Conservation (phyloP, 37 sponge, comb jelly and placozoan genomes). For the Hormiphora californensis region DNA sequence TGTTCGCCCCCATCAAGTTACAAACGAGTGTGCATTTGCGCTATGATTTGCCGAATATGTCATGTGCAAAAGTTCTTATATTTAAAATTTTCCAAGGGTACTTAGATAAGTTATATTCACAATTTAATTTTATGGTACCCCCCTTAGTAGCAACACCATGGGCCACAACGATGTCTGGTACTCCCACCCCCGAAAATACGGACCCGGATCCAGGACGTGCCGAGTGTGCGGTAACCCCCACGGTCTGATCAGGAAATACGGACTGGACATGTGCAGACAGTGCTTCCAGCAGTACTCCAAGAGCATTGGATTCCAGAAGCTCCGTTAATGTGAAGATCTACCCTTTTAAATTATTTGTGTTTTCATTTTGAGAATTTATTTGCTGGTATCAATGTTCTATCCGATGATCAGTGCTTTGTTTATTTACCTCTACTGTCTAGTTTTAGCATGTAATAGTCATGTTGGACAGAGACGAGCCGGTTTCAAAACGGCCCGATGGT, state of each 20-base stretch:
- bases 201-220: slow-evolving; percentile 83
- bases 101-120: too few species aligned
- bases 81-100: too few species aligned
- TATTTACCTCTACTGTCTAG: background rate
- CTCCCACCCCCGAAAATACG: slow-evolving; percentile 78
- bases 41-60: too few species aligned
- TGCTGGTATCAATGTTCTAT: background rate
- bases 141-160: slow-evolving; percentile 64
- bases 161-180: slow-evolving; percentile 88
- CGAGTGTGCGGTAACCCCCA: slow-evolving; percentile 75
- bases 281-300: slow-evolving; percentile 81
- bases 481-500: background rate
- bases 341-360: background rate
- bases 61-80: too few species aligned
- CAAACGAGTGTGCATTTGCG: too few species aligned
- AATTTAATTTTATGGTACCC: too few species aligned
- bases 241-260: slow-evolving; percentile 91
- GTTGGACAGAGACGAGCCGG: background rate
- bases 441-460: background rate
- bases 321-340: slow-evolving; percentile 14
- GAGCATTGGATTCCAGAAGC: slow-evolving; percentile 82
- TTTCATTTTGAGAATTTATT: background rate
- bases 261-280: slow-evolving; percentile 77
- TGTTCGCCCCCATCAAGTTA: too few species aligned
- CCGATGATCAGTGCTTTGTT: background rate